phyloP scores from a whole-genome alignment of 2,888 invertebrate species.

The Acanthosoma haemorrhoidale region DNA sequence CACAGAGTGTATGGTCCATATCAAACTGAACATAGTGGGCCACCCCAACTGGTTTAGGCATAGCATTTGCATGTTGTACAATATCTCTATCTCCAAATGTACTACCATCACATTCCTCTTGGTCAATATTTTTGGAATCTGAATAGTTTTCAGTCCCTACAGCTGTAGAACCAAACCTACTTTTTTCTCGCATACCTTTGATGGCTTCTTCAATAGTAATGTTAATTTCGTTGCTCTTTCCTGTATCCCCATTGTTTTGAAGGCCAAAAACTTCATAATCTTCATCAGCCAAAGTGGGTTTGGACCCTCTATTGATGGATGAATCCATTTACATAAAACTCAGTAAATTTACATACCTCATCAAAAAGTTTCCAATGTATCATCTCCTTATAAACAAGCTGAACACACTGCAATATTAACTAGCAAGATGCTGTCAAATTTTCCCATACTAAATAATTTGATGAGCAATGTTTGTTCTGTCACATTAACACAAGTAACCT shows the following conservation, averaged over 20 bases:
- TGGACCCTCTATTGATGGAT: background rate
- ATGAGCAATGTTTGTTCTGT: background rate
- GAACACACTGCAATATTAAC: background rate
- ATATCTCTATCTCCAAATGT: background rate
- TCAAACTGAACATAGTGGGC: background rate
- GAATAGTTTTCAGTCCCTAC: background rate
- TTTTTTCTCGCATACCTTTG: background rate
- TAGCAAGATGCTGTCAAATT: background rate
- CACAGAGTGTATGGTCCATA: background rate
- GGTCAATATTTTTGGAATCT: background rate
- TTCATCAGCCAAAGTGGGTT: background rate
- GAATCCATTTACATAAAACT: constrained; percentile 19
- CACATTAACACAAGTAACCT: background rate
- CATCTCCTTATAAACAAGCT: background rate
- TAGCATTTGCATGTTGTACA: background rate
- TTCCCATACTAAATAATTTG: background rate
- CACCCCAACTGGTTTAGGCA: background rate
- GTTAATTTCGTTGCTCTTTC: background rate
- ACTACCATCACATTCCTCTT: background rate
- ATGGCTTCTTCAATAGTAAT: background rate
- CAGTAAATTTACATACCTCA: background rate
- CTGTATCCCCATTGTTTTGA: background rate
- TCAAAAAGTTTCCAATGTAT: background rate
- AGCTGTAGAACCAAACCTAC: background rate
- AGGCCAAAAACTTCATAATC: background rate